phyloP scores from a whole-genome alignment of 2,113 vertebrate species.

The Furnarius figulus region DNA sequence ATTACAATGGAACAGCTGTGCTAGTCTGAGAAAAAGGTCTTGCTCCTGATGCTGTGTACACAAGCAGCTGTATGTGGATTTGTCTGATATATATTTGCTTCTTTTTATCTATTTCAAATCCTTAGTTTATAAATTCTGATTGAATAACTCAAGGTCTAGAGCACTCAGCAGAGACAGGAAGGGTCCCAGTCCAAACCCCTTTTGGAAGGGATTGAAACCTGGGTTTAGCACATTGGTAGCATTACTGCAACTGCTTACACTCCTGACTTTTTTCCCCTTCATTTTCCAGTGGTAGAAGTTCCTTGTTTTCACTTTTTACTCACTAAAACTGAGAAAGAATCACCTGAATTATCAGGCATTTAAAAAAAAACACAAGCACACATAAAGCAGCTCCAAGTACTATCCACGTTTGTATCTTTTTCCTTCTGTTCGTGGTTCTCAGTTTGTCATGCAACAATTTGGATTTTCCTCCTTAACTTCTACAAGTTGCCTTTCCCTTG shows the following conservation, averaged over 20 bases:
- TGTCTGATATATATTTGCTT: neutral
- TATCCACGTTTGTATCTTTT: neutral
- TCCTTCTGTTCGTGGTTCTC: neutral
- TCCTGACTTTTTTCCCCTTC: neutral
- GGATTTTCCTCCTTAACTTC: neutral
- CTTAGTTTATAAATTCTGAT: neutral
- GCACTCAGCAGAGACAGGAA: neutral
- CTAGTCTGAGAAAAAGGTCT: neutral
- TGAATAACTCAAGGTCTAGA: neutral
- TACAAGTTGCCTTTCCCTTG: neutral
- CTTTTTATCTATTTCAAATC: neutral
- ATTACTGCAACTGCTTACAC: neutral
- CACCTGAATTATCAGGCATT: neutral
- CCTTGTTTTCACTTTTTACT: neutral
- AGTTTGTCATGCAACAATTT: neutral
- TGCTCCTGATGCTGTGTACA: neutral
- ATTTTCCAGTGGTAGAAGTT: neutral
- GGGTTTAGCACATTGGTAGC: neutral
- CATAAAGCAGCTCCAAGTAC: rapidly evolving
- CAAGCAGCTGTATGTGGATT: neutral
- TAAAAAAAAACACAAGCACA: neutral
- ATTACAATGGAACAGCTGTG: neutral
- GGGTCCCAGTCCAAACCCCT: neutral
- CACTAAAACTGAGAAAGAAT: neutral
- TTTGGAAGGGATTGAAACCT: neutral